Base-by-base conservation (phyloP, 2,113 vertebrate species). In the Oncorhynchus nerka region DNA sequence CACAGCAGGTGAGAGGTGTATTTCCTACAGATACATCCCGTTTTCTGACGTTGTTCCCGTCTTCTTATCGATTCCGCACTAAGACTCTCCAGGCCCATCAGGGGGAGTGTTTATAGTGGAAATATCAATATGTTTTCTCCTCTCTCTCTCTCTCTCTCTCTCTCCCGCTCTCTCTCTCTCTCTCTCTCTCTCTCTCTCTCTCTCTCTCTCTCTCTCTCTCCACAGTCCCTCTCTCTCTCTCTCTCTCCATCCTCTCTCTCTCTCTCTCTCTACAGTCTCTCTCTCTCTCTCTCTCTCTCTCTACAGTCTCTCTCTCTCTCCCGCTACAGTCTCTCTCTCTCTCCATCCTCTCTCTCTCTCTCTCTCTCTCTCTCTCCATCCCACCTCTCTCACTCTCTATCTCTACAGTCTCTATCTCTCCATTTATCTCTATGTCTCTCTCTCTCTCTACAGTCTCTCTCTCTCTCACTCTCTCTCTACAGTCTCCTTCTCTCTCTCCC, bases 1-100 rank as follows among this genome's bases (percentile, higher is more conserved):
- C 75, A 69, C 79, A 82, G 82, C 78, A 90, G 84, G 86, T 88
- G 84, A 88, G 81, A 81, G 89, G 81, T 90, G 79, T 84, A 84
- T 87, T 90, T 83, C 85, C 71, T 73, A 75, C 87, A 82, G 82
- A 87, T 89, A 82, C 81, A 82, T 91, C 39, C 59, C n/a, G 45
- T 32, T 71, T 32, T 65, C 82, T 88, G 81, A 75, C 3, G 26
- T 78, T 78, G 80, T 72, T 81, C 81, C 80, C 84, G 84, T 86
- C 77, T 85, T 75, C 62, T 68, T 78, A 91, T 89, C 74, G 83
- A 90, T 88, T 79, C 67, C 16, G 39, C 65, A 7, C 78, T 74
- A 65, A 22, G 28, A 76, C 79, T 85, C 83, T 77, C 79, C 7
- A 13, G 77, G 74, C 88, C 84, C 80, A 89, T 88, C 85, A 89